These are phyloP conservation scores for Camelus bactrianus DNA, from an alignment of 2,113 vertebrate species.

Conservation along the genomic window DNA sequence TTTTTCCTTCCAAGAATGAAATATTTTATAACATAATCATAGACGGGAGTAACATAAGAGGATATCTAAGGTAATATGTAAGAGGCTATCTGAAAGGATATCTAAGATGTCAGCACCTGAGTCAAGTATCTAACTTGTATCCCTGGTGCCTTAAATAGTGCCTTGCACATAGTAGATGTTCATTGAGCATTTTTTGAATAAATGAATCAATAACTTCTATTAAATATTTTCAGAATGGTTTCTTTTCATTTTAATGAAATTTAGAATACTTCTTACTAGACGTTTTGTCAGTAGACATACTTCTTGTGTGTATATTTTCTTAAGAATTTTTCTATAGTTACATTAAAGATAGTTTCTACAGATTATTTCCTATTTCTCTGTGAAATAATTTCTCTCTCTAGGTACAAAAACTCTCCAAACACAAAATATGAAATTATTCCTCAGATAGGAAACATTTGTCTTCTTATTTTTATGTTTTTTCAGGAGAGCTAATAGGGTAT, in stretches of 20 bases:
- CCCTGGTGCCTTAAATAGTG: neutral
- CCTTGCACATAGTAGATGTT: neutral
- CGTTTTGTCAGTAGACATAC: neutral
- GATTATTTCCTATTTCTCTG: conserved; percentile 29
- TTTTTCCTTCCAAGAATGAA: conserved; percentile 17
- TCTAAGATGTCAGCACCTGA: neutral
- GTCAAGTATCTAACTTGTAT: neutral
- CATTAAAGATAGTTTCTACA: conserved; percentile 10
- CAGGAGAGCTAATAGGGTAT: neutral
- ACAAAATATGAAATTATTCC: conserved; percentile 1
- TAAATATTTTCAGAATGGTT: conserved; percentile 15
- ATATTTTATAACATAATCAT: neutral
- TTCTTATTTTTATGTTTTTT: conserved; percentile 30
- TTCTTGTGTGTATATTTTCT: neutral
- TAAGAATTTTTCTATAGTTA: neutral
- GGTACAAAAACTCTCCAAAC: neutral
- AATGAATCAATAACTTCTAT: neutral
- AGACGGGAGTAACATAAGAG: neutral
- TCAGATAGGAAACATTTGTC: neutral
- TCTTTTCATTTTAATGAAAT: conserved; percentile 42
- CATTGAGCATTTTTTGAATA: neutral
- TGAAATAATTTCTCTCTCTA: neutral
- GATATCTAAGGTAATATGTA: neutral
- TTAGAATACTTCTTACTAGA: neutral
- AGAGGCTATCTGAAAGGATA: neutral